Evolutionary conservation across 2,113 vertebrate species (phyloP).

Genomic region (Catharus fuscescens): DNA sequence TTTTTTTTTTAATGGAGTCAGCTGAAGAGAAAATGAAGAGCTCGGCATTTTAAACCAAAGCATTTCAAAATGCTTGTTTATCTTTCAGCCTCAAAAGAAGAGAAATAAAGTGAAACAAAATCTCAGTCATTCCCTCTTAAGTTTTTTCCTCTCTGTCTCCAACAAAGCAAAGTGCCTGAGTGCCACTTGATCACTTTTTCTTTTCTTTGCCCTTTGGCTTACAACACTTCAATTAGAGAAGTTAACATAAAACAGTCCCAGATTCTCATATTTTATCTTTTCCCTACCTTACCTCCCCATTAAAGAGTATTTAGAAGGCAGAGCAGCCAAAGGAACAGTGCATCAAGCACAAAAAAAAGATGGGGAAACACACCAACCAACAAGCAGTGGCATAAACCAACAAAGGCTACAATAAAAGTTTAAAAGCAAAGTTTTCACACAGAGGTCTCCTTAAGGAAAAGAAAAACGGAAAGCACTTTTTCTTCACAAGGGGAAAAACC

Average conservation of each 20-base stretch:
- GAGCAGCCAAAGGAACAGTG: not conserved
- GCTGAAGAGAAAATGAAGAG: not conserved
- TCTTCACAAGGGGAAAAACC: not conserved
- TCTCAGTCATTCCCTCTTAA: not conserved
- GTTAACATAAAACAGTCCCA: accelerated
- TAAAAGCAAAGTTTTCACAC: not conserved
- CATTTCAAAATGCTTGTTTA: not conserved
- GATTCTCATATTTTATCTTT: not conserved
- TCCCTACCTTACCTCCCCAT: not conserved
- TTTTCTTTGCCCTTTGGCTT: not conserved
- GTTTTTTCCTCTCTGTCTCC: not conserved
- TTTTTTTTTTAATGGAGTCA: not conserved
- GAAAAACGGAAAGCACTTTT: not conserved
- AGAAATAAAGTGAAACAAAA: not conserved
- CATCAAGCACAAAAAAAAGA: not conserved
- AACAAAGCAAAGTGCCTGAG: not conserved
- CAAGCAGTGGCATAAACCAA: not conserved
- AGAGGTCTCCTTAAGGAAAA: not conserved
- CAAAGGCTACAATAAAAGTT: not conserved
- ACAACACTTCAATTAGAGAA: not conserved
- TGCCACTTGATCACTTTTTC: not conserved
- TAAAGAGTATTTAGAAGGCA: not conserved
- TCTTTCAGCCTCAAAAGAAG: not conserved
- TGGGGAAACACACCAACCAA: not conserved
- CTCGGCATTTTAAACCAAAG: not conserved